Conservation (phyloP, 2,113 vertebrate species). For the Parus major region DNA sequence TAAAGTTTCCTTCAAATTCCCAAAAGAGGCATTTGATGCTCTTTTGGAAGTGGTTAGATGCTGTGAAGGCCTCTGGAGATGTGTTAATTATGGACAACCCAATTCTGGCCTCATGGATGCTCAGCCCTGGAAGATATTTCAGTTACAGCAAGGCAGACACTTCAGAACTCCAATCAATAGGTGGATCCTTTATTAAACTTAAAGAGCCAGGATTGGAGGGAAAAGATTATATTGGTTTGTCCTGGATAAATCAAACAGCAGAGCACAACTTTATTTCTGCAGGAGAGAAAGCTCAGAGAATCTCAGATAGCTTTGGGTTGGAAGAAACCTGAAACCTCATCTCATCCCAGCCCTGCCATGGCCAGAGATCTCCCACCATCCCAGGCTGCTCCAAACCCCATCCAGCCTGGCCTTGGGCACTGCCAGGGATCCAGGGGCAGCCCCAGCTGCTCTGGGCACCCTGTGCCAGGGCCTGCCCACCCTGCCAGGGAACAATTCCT, state of each 20-base stretch:
- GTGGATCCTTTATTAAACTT: neutral
- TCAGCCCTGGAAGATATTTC: neutral
- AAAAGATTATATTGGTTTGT: neutral
- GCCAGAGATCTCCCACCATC: neutral
- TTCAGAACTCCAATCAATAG: accelerated
- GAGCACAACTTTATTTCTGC: neutral
- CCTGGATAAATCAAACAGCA: neutral
- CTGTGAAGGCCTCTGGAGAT: neutral
- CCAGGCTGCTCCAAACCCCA: neutral
- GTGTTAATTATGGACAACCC: neutral
- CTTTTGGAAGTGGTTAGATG: neutral
- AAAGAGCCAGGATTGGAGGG: neutral
- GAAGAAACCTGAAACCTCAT: accelerated
- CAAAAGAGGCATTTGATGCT: neutral
- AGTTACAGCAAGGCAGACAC: neutral
- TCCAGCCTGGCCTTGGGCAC: neutral
- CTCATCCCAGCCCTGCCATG: neutral
- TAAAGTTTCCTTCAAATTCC: neutral
- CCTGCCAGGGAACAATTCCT: neutral
- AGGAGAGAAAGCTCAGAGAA: neutral
- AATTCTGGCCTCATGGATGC: neutral
- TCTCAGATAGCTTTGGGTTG: accelerated
- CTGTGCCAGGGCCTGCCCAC: neutral
- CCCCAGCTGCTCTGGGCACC: neutral
- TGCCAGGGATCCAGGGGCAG: neutral